Conservation (phyloP, 2,797 vertebrate species). For the Petrocephalus sullivani region DNA sequence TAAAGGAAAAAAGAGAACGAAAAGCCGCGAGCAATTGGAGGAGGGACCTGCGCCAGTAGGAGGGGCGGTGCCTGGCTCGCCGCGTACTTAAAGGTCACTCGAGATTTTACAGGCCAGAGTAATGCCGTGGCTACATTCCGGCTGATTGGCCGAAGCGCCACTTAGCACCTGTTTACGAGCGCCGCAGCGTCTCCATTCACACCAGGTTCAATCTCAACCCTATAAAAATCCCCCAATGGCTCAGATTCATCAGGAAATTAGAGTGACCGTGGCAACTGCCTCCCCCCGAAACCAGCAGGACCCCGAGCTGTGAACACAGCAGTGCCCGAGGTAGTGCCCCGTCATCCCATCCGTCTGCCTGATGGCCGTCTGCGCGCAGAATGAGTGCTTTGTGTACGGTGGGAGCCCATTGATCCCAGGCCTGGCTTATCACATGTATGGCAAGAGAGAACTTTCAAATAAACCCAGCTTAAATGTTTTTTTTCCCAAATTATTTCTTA, state of each 20-base stretch:
- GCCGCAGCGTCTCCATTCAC: slow-evolving; percentile 38
- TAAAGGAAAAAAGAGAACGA: not conserved
- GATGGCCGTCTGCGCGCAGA: slow-evolving; percentile 21
- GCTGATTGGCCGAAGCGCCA: slow-evolving; percentile 61
- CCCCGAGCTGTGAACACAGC: not conserved
- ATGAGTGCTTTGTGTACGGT: not conserved
- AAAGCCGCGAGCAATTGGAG: slow-evolving; percentile 38
- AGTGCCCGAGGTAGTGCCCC: slow-evolving; percentile 35
- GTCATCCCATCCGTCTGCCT: slow-evolving; percentile 35
- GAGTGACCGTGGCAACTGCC: slow-evolving; percentile 43
- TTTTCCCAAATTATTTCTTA: not conserved
- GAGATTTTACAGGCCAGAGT: slow-evolving; percentile 59
- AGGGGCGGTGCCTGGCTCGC: not conserved
- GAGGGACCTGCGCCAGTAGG: slow-evolving; percentile 44
- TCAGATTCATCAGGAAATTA: slow-evolving; percentile 59
- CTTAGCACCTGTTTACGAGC: slow-evolving; percentile 58
- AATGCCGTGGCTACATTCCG: slow-evolving; percentile 50
- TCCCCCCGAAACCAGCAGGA: not conserved
- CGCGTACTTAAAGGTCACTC: slow-evolving; percentile 55
- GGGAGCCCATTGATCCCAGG: not conserved
- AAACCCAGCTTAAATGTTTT: not conserved
- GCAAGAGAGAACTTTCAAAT: not conserved
- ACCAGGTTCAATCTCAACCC: slow-evolving; percentile 50
- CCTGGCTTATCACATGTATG: not conserved
- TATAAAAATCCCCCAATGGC: slow-evolving; percentile 58